A percentile compares a stretch with the other conserved stretches of the same genome.
phyloP scores from a whole-genome alignment of 1,140 invertebrate genomes.

The Neelides sp. region DNA sequence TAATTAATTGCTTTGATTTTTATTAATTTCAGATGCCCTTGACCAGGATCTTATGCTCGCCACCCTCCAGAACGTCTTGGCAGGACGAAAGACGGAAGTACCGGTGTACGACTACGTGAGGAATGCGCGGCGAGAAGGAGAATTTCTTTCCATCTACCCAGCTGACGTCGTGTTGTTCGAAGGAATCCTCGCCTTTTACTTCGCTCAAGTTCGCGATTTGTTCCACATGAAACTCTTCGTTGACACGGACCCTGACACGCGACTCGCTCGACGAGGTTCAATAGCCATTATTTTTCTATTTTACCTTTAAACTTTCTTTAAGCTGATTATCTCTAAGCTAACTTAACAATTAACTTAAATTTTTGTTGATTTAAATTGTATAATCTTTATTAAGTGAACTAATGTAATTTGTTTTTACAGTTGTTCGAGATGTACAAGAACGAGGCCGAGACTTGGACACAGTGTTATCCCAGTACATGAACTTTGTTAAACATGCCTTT shows the following conservation, averaged over 20 bases:
- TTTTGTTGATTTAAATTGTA: neutral
- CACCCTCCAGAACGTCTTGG: slow-evolving; percentile 65
- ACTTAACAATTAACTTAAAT: slow-evolving; percentile 6
- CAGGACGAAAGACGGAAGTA: slow-evolving; percentile 70
- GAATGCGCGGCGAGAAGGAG: slow-evolving; percentile 58
- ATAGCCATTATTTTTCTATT: slow-evolving; percentile 5
- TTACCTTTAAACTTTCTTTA: neutral
- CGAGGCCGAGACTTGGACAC: slow-evolving; percentile 83
- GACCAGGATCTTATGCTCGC: slow-evolving; percentile 69
- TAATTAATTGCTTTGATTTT: slow-evolving; percentile 16
- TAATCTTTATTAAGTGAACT: neutral
- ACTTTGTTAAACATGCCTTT: slow-evolving; percentile 95
- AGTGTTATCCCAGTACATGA: slow-evolving; percentile 92
- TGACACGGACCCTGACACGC: slow-evolving; percentile 94
- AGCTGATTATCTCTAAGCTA: neutral
- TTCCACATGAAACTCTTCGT: slow-evolving; percentile 99
- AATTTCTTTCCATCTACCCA: slow-evolving; percentile 73
- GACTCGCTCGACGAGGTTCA: slow-evolving; percentile 81
- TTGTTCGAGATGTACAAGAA: slow-evolving; percentile 87
- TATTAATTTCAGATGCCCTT: slow-evolving; percentile 54
- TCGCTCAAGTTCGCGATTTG: slow-evolving; percentile 79
- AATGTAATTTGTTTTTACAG: slow-evolving; percentile 40
- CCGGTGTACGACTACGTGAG: slow-evolving; percentile 81
- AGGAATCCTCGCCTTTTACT: slow-evolving; percentile 96
- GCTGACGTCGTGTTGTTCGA: slow-evolving; percentile 96